phyloP scores from a whole-genome alignment of 2,113 vertebrate species.

The Proteles cristata region DNA sequence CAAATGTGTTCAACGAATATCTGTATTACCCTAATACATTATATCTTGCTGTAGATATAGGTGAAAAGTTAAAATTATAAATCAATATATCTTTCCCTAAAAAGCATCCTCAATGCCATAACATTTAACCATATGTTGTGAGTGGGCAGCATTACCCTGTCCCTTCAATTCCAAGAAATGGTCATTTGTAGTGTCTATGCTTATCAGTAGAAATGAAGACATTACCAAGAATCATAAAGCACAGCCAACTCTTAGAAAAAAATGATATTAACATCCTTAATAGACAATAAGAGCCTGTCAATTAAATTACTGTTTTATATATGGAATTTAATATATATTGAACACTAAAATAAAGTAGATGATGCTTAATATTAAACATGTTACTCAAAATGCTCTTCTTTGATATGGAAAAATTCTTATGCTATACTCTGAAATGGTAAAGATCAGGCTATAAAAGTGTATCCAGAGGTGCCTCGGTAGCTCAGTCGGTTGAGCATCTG shows the following conservation, averaged over 20 bases:
- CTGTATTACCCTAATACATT: background rate
- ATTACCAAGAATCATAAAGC: background rate
- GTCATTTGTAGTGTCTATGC: background rate
- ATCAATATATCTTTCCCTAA: background rate
- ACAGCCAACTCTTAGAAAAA: slow-evolving; percentile 27
- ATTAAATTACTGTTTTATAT: background rate
- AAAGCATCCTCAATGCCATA: background rate
- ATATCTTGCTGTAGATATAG: background rate
- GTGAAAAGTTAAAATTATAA: slow-evolving; percentile 22
- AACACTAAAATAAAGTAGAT: background rate
- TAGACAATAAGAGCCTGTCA: background rate
- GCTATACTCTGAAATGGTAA: background rate
- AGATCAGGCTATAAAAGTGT: background rate
- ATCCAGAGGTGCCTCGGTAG: too few relatives aligned
- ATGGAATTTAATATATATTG: background rate
- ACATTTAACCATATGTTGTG: background rate
- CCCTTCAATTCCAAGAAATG: background rate
- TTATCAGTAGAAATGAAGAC: slow-evolving; percentile 14
- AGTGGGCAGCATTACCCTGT: background rate
- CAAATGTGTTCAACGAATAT: background rate
- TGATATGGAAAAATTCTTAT: slow-evolving; percentile 35
- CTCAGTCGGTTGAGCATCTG: too few relatives aligned
- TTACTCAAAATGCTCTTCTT: slow-evolving; percentile 20
- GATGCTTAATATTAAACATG: background rate
- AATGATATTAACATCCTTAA: background rate